Evolutionary conservation across 2,113 vertebrate species (phyloP).

Genomic region (Muntiacus muntjak): DNA sequence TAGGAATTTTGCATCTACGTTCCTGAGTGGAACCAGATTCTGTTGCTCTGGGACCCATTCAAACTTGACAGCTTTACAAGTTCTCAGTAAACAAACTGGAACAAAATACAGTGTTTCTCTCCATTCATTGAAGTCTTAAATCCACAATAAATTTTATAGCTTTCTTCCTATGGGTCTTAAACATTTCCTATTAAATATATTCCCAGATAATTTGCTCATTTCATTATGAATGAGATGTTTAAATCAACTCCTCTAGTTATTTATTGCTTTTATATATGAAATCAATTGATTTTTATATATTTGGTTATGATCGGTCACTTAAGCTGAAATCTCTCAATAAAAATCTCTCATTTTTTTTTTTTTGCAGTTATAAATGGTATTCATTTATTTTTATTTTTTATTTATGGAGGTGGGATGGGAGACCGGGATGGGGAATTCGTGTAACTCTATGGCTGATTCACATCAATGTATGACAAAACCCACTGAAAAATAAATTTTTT

Average conservation of each 20-base stretch:
- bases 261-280: background rate
- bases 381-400: too few relatives aligned
- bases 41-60: background rate
- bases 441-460: too few relatives aligned
- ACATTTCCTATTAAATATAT: conserved; percentile 21
- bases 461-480: too few relatives aligned
- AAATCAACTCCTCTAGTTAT: conserved; percentile 1
- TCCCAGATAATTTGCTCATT: conserved; percentile 24
- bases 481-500: too few relatives aligned
- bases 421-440: too few relatives aligned
- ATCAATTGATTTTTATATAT: background rate
- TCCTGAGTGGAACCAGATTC: background rate
- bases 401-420: too few relatives aligned
- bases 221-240: background rate
- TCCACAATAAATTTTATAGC: background rate
- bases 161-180: background rate
- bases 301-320: background rate
- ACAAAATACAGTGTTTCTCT: background rate
- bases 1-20: background rate
- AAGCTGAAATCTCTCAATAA: background rate
- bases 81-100: background rate
- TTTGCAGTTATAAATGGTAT: too few relatives aligned
- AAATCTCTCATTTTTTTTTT: background rate
- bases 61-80: conserved; percentile 2
- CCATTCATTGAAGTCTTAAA: background rate